Base-by-base conservation (phyloP, 1,140 invertebrate species). In the Hylyphantes graminicola region DNA sequence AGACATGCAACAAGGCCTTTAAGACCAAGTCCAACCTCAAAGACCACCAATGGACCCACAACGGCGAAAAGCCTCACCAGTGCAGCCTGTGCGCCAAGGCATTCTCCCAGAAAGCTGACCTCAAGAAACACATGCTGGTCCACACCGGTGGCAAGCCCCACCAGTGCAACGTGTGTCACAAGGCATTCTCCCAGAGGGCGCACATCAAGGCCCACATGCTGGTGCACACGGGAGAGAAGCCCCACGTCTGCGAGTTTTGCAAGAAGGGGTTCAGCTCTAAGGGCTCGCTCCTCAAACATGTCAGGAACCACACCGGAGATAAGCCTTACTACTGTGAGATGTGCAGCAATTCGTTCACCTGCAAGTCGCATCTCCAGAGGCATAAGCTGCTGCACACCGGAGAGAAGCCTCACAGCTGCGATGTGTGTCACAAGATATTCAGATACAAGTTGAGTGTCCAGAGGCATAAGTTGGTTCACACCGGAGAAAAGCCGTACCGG, bases 251-350 rank as follows among this genome's bases (percentile, higher is more conserved):
- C 87, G 94, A 95, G 87, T 93, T 96, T 0, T 99, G 98, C 90
- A 95, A 94, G 19, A 99, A 99, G 89, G 97, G 97, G 0, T 99
- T 99, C 90, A 98, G 96, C 88, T 99, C 99, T 89, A 97, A 97
- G 3, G 98, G 96, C 11, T 97, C 99, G 90, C 91, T 97, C 80
- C 97, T 97, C 0, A 99, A 99, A 90, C 98, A 99, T 91, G 97
- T 99, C 90, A 97, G 98, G 86, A 99, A 98, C 3, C 98, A 99
- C 90, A 99, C 97, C 21, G 98, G 97, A 91, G 95, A 97, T 93
- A 96, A 97, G 91, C 96, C 96, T 0, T 98, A 98, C 89, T 94
- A 94, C 0, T 98, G 97, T 87, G 94, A 95, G 87, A 93, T 96
- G n/a, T 79, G 76, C 67, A 13, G 13, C 50, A 79, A 79, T 11